phyloP scores from a whole-genome alignment of 30 jellyfish, hydroid and myxozoan species.

The Nemopilema nomurai region DNA sequence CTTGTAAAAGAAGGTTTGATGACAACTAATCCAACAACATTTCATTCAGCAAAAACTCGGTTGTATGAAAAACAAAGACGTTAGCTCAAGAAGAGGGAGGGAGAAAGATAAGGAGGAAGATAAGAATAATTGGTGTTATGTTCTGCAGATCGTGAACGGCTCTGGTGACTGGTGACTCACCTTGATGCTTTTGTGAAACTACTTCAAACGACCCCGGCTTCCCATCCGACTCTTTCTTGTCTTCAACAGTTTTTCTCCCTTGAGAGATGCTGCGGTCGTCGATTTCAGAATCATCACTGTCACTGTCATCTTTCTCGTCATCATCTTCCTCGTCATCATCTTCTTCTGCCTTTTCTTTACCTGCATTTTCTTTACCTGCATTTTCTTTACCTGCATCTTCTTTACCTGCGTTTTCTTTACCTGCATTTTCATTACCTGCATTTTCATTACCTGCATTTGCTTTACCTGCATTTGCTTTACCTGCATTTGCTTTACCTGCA shows the following conservation, averaged over 20 bases:
- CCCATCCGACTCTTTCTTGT: conserved; percentile 37
- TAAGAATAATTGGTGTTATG: not conserved
- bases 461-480: not conserved
- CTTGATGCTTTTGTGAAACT: conserved; percentile 77
- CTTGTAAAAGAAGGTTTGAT: not conserved
- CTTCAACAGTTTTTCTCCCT: conserved; percentile 55
- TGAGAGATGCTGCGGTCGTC: conserved; percentile 96
- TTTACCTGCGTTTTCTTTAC: conserved; percentile 12
- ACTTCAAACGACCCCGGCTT: conserved; percentile 78
- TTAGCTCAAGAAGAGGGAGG: not conserved
- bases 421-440: not conserved
- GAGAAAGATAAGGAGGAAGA: not conserved
- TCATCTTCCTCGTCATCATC: conserved; percentile 62
- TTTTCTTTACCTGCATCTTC: too few relatives aligned
- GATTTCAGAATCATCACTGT: conserved; percentile 81
- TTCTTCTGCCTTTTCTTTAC: conserved; percentile 27
- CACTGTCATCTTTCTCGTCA: conserved; percentile 55
- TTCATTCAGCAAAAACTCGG: not conserved
- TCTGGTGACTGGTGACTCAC: too few relatives aligned
- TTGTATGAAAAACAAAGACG: not conserved
- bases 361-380: too few relatives aligned
- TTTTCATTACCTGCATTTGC: not conserved
- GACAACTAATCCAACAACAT: not conserved
- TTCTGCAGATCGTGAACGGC: too few relatives aligned
- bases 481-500: too few relatives aligned